Evolutionary conservation across 2,113 vertebrate genomes (phyloP).

Genomic region (Arenaria interpres): DNA sequence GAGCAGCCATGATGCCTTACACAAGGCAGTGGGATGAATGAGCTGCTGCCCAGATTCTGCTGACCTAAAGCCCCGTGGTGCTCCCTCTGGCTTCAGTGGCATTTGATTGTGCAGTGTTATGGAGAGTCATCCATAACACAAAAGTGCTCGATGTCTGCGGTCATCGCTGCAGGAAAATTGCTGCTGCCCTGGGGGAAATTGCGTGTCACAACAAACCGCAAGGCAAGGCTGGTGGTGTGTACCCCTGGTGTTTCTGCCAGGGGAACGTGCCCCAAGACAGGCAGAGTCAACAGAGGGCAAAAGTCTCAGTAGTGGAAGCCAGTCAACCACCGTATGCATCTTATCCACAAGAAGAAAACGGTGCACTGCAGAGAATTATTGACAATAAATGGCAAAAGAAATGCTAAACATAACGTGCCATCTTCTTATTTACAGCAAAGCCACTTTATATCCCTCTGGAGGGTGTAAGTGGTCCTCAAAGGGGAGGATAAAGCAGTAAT

Average conservation of each 20-base stretch:
- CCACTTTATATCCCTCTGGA: not conserved
- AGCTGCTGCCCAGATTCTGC: not conserved
- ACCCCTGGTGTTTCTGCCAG: fast-evolving
- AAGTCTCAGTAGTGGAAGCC: not conserved
- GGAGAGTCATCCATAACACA: not conserved
- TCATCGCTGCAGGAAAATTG: not conserved
- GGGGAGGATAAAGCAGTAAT: not conserved
- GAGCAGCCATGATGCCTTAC: not conserved
- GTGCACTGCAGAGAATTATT: not conserved
- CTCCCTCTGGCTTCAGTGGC: not conserved
- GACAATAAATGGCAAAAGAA: not conserved
- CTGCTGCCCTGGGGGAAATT: not conserved
- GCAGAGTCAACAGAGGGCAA: not conserved
- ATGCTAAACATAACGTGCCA: not conserved
- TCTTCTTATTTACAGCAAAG: not conserved
- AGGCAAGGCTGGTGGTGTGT: not conserved
- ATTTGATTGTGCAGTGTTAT: not conserved
- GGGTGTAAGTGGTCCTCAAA: not conserved
- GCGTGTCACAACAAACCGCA: not conserved
- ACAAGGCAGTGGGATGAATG: not conserved
- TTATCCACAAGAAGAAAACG: not conserved
- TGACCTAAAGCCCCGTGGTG: not conserved
- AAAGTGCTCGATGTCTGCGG: not conserved
- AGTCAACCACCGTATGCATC: not conserved
- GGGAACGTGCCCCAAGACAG: not conserved